Base-by-base conservation (phyloP, 2,113 vertebrate species). In the Pogonocichla stellata region DNA sequence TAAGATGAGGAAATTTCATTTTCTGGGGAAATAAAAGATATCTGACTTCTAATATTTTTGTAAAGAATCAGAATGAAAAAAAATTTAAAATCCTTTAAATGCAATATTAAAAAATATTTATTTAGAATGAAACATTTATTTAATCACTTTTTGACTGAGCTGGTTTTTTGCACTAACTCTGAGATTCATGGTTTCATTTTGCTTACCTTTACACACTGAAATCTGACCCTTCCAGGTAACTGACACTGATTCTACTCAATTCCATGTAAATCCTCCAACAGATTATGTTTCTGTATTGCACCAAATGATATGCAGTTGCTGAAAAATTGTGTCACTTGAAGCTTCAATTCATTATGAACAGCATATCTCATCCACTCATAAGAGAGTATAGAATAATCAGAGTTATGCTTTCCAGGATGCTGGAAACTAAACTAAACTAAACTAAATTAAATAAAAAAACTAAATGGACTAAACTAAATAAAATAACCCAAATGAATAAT, bases 151-250 rank as follows among this genome's bases (percentile, higher is more conserved):
- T 51, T 79, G 7, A 19, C 2, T 58, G 10, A 78, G 1, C 1
- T 26, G 48, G 24, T 54, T 3, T 45, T 47, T 45, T 80, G 1
- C 17, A 34, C 4, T 34, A 45, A 64, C 45, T 42, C 19, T 70
- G 23, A 88, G 77, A 50, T n/a, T 1, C 1, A 22, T 0, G 0
- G 0, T 48, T 86, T 83, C 25, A 10, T 29, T 17, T 61, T 86
- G 7, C 4, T 75, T 72, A 8, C 5, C 15, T 72, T 86, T 26
- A 36, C 22, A 51, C 33, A 19, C 14, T 57, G 24, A 26, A 47
- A 23, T 83, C 15, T 85, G 36, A 91, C 33, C 3, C 4, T 25
- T 28, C 42, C 25, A 75, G 29, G 20, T 69, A 61, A 40, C 47
- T 58, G 43, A 12, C 12, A 34, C 5, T 64, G 19, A 48, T 72